Percentiles rank a stretch among this genome's conserved stretches.
These are phyloP conservation scores for Cryptoleucopteryx plumbea DNA, from an alignment of 2,113 vertebrate species.

Conservation along the genomic window DNA sequence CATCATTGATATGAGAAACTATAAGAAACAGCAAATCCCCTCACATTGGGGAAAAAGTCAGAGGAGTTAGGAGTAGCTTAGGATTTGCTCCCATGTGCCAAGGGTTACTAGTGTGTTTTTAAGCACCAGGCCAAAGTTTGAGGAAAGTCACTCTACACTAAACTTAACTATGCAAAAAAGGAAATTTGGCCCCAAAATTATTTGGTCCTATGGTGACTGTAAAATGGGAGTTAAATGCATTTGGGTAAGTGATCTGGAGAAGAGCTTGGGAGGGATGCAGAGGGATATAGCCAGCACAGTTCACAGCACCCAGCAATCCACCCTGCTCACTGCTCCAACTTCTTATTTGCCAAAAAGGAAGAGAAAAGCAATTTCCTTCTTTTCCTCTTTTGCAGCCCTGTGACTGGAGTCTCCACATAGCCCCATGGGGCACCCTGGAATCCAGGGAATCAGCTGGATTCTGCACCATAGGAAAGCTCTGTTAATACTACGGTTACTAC, in stretches of 20 bases:
- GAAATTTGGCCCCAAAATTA: neutral
- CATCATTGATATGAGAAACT: neutral
- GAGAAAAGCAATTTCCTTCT: neutral
- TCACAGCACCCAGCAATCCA: slow-evolving; percentile 21
- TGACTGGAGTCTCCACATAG: neutral
- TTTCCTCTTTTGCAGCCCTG: neutral
- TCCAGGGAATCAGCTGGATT: neutral
- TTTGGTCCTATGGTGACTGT: slow-evolving; percentile 1
- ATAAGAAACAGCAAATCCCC: neutral
- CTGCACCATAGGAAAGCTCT: neutral
- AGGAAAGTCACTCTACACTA: slow-evolving; percentile 1
- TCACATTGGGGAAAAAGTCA: neutral
- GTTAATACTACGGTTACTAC: neutral
- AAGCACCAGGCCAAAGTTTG: slow-evolving; percentile 7
- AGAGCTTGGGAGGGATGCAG: neutral
- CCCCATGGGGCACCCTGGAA: neutral
- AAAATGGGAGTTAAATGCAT: slow-evolving; percentile 18
- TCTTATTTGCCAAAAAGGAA: neutral
- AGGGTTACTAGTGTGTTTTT: neutral
- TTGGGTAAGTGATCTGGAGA: neutral
- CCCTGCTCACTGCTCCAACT: neutral
- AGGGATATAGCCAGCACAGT: neutral
- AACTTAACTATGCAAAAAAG: slow-evolving; percentile 1
- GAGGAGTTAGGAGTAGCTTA: neutral
- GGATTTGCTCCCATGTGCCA: neutral